Conservation (phyloP, 2,113 vertebrate genomes). For the Oceanites oceanicus region DNA sequence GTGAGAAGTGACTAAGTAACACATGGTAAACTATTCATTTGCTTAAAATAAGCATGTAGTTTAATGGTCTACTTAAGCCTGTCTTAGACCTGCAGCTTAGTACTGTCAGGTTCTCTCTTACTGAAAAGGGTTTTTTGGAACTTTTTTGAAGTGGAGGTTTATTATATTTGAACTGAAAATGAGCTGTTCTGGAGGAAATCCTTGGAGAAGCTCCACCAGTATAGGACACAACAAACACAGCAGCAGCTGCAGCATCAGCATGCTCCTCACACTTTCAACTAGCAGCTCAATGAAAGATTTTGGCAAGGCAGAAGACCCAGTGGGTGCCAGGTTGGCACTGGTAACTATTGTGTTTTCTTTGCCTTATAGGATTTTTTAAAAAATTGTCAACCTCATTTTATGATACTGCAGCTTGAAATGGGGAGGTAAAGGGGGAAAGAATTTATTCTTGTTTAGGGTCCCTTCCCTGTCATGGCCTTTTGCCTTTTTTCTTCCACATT, state of each 20-base stretch:
- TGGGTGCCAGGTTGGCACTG: not conserved
- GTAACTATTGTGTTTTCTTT: not conserved
- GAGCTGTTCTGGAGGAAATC: conserved; percentile 1
- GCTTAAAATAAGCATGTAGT: not conserved
- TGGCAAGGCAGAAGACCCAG: conserved; percentile 20
- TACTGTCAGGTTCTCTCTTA: not conserved
- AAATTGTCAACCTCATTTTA: not conserved
- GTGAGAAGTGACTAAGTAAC: not conserved
- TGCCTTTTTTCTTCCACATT: not conserved
- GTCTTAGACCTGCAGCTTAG: not conserved
- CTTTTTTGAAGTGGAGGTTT: not conserved
- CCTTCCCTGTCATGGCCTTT: not conserved
- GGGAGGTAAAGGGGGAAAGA: not conserved
- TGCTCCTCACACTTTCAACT: conserved; percentile 29
- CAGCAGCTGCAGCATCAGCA: conserved; percentile 38
- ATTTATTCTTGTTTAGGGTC: not conserved
- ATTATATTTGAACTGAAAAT: not conserved
- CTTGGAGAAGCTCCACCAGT: not conserved
- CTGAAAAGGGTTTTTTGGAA: not conserved
- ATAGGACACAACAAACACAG: not conserved
- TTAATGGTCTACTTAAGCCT: not conserved
- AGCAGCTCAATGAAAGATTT: conserved; percentile 54
- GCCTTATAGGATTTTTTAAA: not conserved
- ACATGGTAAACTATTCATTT: not conserved
- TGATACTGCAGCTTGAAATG: not conserved